A percentile compares a stretch with the other conserved stretches of the same genome.
Evolutionary conservation across 2,888 invertebrate species (phyloP).

Genomic region (Drosophila testacea): DNA sequence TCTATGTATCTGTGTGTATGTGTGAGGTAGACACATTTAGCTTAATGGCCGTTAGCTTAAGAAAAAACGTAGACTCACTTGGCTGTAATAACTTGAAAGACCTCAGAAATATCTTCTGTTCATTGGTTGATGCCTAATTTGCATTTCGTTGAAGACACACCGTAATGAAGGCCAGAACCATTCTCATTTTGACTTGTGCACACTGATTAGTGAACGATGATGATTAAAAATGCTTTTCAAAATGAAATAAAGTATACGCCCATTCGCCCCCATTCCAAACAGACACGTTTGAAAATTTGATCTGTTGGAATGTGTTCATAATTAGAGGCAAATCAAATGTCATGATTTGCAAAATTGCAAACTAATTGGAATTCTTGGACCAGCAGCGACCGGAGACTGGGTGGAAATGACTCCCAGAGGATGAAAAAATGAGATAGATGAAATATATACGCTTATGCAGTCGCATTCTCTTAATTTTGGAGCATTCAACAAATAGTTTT

Average conservation of each 20-base stretch:
- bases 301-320: conserved; percentile 68
- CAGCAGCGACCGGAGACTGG: neutral
- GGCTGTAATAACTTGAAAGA: conserved; percentile 58
- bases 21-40: conserved; percentile 10
- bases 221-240: conserved; percentile 58
- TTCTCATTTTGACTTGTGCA: neutral
- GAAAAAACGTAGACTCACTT: conserved; percentile 50
- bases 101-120: conserved; percentile 41
- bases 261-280: neutral
- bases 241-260: conserved; percentile 34
- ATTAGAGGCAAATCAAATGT: conserved; percentile 71
- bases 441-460: neutral
- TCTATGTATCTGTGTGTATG: neutral
- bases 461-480: conserved; percentile 15
- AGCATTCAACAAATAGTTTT: conserved; percentile 49
- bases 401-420: neutral
- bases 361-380: conserved; percentile 69
- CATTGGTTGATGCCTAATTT: conserved; percentile 52
- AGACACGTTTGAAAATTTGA: conserved; percentile 55
- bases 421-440: neutral
- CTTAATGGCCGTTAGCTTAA: conserved; percentile 3
- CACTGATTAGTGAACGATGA: conserved; percentile 70
- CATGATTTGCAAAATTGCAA: conserved; percentile 70
- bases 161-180: neutral
- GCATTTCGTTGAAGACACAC: conserved; percentile 49